Evolutionary conservation across 2,888 invertebrate genomes (phyloP), one percentile per base, ranked within the genome.

Genomic region (Synergus itoensis): DNA sequence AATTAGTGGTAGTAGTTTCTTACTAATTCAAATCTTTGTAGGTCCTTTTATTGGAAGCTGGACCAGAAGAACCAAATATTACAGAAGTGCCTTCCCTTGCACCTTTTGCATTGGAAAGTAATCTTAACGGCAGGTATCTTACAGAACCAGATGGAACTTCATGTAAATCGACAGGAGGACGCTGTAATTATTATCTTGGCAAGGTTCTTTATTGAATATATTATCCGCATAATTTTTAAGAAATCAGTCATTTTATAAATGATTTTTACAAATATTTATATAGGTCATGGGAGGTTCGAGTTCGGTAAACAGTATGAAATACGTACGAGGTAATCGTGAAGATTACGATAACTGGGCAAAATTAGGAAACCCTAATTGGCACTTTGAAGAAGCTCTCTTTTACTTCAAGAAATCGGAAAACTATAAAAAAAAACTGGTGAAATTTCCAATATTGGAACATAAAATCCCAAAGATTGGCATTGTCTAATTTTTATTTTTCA

Each of bases 391-490:
- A 80, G 43, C 9, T n/a, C 93, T 99, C 7, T 95, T 95, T 69
- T 99, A 99, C 89, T 99, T 98, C 90, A 96, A 96, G 86, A 97
- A 97, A 91, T 97, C 97, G 0, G 97, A 98, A 91, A 97, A 98
- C 90, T 97, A 97, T 91, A 94, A 96, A 82, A 97, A 97, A 28
- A 53, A 57, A 1, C 40, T 76, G 48, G 79, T 76, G 43, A 36
- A n/a, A n/a, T n/a, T n/a, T n/a, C 8, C 2, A n/a, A 53, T n/a
- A 18, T 18, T n/a, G 5, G 1, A 53, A 53, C 8, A 53, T n/a
- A 53, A 1, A 16, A 53, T 53, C 8, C 8, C 53, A 7, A 53
- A n/a, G 8, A 53, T 5, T 53, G n/a, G 2, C 8, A n/a, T n/a
- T n/a, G 2, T n/a, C 53, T 53, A 11, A 4, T n/a, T 36, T 43